Evolutionary conservation across 2,888 invertebrate genomes (phyloP).

Genomic region (Sympetrum striolatum): DNA sequence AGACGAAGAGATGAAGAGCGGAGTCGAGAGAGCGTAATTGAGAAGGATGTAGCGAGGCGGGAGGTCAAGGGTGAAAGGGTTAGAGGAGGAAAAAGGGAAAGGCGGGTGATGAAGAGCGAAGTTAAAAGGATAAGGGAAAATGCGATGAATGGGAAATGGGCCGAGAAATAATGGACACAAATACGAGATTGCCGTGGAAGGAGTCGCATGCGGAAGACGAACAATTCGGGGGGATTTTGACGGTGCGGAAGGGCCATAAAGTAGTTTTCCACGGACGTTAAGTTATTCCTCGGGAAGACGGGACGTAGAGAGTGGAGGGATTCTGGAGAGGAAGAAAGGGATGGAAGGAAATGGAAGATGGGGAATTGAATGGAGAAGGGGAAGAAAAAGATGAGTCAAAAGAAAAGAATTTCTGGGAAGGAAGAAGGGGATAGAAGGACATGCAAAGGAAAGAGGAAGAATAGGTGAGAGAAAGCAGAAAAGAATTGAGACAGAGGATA

Average conservation of each 20-base stretch:
- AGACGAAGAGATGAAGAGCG: neutral
- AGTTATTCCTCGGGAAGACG: conserved; percentile 9
- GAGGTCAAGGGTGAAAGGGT: neutral
- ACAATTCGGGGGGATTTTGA: conserved; percentile 4
- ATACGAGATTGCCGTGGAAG: neutral
- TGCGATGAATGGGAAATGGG: neutral
- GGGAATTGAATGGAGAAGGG: too few species aligned
- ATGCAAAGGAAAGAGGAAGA: too few species aligned
- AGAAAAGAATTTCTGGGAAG: neutral
- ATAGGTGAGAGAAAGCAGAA: too few species aligned
- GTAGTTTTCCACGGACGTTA: conserved; percentile 31
- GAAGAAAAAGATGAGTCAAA: neutral
- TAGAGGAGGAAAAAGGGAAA: neutral
- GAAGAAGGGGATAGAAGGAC: neutral
- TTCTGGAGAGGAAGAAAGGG: too few species aligned
- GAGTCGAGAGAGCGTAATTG: neutral
- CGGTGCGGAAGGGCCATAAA: conserved; percentile 14
- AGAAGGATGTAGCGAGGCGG: neutral
- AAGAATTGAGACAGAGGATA: neutral
- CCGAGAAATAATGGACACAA: neutral
- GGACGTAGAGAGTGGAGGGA: neutral
- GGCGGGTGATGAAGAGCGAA: neutral
- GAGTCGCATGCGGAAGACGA: neutral
- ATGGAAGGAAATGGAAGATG: neutral
- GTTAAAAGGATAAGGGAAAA: neutral